phyloP scores from a whole-genome alignment of 2,888 invertebrate species.

The Scaptomyza cyrtandrae region DNA sequence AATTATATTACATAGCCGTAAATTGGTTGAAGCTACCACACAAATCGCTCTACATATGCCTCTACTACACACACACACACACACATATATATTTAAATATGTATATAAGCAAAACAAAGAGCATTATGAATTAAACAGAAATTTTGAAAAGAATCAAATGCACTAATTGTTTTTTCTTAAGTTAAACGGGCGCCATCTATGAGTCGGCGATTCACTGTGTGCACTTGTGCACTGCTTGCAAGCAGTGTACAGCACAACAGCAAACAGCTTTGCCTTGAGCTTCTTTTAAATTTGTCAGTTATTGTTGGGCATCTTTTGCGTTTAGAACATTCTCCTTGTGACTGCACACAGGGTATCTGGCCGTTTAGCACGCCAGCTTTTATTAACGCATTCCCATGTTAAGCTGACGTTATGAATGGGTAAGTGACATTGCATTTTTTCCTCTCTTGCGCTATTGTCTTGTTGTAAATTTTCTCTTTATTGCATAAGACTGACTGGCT shows the following conservation, averaged over 20 bases:
- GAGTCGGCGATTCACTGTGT: neutral
- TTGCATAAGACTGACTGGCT: conserved; percentile 59
- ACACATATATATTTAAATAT: conserved; percentile 40
- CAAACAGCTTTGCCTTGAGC: neutral
- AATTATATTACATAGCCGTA: conserved; percentile 44
- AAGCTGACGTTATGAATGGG: conserved; percentile 55
- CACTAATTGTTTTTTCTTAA: too few species aligned
- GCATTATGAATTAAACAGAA: conserved; percentile 73
- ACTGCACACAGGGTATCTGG: conserved; percentile 8
- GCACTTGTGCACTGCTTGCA: conserved; percentile 3
- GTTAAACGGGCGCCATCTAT: conserved; percentile 36
- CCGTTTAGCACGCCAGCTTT: neutral
- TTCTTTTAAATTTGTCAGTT: neutral
- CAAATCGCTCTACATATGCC: conserved; percentile 50
- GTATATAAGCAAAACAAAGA: conserved; percentile 66
- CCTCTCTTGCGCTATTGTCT: conserved; percentile 57
- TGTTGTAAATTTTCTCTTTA: conserved; percentile 70
- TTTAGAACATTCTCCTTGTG: neutral
- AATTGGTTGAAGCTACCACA: conserved; percentile 49
- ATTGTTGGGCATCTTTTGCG: neutral
- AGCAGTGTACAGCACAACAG: conserved; percentile 12
- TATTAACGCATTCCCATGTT: neutral
- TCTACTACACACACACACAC: neutral
- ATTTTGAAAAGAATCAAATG: conserved; percentile 61
- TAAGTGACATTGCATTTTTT: conserved; percentile 69